These are phyloP conservation scores for Sarcoramphus papa DNA, from an alignment of 2,797 vertebrate genomes.

Conservation along the genomic window DNA sequence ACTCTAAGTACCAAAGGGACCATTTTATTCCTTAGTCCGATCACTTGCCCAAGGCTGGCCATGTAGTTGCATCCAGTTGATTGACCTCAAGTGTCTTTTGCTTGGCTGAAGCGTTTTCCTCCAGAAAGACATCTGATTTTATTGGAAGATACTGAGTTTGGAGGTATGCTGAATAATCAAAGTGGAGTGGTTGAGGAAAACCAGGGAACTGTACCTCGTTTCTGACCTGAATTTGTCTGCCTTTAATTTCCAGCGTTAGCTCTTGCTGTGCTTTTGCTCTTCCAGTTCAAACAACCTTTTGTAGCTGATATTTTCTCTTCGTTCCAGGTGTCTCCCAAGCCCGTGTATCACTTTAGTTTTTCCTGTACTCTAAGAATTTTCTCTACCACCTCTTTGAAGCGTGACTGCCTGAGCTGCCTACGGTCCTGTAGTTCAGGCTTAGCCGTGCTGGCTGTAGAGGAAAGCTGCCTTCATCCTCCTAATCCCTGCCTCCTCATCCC, in stretches of 20 bases:
- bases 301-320: neutral
- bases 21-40: neutral
- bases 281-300: neutral
- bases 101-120: neutral
- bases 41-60: neutral
- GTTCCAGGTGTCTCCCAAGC: neutral
- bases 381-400: neutral
- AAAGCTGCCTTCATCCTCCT: neutral
- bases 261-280: neutral
- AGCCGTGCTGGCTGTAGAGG: neutral
- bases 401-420: fast-evolving
- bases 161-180: neutral
- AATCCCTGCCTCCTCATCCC: neutral
- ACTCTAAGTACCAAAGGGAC: neutral
- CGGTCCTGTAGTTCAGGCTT: neutral
- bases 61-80: neutral
- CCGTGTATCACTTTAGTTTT: neutral
- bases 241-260: neutral
- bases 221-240: neutral
- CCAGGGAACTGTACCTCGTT: fast-evolving
- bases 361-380: neutral
- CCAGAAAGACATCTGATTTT: neutral
- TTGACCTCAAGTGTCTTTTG: neutral
- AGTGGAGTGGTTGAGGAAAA: neutral
- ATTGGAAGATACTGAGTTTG: neutral